Conservation (phyloP, 2,797 vertebrate species). For the Sebastes minor region DNA sequence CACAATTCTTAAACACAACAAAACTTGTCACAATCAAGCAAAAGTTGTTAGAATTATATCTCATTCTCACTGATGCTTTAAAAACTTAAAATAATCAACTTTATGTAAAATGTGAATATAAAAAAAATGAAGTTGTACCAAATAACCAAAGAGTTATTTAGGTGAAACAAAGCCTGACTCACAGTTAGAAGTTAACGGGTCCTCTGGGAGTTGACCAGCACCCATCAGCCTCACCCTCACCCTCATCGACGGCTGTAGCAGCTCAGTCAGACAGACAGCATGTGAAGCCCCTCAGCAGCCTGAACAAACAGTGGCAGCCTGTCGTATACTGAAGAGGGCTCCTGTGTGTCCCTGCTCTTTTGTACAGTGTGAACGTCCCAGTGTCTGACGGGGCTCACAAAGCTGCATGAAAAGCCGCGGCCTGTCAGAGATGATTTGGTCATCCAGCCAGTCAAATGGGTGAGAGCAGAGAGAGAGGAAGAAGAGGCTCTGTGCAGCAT, state of each 20-base stretch:
- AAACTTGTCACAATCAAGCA: background rate
- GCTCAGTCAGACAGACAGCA: constrained; percentile 6
- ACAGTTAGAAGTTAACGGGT: constrained; percentile 36
- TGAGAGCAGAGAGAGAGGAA: constrained; percentile 26
- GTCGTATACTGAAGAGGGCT: constrained; percentile 32
- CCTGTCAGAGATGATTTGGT: constrained; percentile 66
- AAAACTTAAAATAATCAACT: background rate
- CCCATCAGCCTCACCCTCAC: constrained; percentile 18
- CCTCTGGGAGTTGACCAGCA: background rate
- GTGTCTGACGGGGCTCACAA: constrained; percentile 20
- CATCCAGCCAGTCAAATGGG: constrained; percentile 38
- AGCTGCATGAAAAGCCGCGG: constrained; percentile 31
- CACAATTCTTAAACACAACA: background rate
- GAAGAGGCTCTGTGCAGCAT: constrained; percentile 45
- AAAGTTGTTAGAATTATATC: background rate
- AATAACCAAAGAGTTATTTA: background rate
- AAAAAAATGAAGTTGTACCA: background rate
- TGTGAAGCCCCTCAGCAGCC: constrained; percentile 28
- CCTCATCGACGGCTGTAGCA: constrained; percentile 34
- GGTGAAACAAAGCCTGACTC: constrained; percentile 21
- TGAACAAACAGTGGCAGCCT: constrained; percentile 40
- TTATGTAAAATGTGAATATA: background rate
- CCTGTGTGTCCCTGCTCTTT: constrained; percentile 48
- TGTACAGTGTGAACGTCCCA: constrained; percentile 33
- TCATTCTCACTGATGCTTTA: background rate